These are phyloP conservation scores for Cyanoramphus novaezelandiae DNA, from an alignment of 2,113 vertebrate species.

Conservation along the genomic window DNA sequence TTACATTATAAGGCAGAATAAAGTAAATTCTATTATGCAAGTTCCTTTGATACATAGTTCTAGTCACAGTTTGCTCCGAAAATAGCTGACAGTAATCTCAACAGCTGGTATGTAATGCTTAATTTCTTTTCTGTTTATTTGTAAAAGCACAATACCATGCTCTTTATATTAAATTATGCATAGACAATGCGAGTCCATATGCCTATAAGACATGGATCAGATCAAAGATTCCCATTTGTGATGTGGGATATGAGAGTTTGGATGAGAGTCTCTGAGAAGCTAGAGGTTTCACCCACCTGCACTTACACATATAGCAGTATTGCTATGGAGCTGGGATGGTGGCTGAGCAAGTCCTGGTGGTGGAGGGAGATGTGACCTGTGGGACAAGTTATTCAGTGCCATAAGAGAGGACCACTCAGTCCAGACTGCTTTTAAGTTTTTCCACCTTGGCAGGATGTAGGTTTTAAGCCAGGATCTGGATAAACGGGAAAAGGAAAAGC, in stretches of 20 bases:
- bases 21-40: not conserved
- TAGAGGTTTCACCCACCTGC: not conserved
- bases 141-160: not conserved
- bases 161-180: not conserved
- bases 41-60: not conserved
- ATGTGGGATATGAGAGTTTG: not conserved
- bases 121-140: not conserved
- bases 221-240: not conserved
- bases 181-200: not conserved
- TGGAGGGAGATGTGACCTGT: not conserved
- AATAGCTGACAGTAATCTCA: not conserved
- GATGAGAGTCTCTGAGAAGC: not conserved
- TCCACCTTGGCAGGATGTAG: not conserved
- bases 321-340: not conserved
- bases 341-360: not conserved
- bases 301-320: not conserved
- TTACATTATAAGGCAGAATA: not conserved
- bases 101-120: not conserved
- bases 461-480: not conserved
- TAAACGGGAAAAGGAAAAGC: not conserved
- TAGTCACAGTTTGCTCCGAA: not conserved
- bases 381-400: not conserved
- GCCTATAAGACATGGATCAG: not conserved
- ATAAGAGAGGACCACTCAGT: not conserved
- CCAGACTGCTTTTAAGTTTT: not conserved